These are phyloP conservation scores for Limnothrissa miodon DNA, from an alignment of 2,113 vertebrate genomes.

Conservation along the genomic window DNA sequence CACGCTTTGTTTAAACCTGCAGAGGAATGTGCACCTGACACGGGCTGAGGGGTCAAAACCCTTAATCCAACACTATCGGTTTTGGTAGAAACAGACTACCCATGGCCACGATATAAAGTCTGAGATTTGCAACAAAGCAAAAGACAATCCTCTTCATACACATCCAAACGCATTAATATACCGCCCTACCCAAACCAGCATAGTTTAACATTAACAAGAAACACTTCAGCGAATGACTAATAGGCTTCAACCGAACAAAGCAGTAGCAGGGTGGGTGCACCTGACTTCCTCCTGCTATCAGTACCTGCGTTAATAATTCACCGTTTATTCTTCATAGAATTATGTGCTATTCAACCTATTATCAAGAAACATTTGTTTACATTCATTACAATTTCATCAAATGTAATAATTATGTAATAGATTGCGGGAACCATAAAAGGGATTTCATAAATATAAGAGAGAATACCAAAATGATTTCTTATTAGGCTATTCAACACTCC, in stretches of 20 bases:
- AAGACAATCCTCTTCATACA: background rate
- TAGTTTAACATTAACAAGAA: background rate
- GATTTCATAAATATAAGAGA: no score
- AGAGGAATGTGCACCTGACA: background rate
- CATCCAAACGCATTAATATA: background rate
- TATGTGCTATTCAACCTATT: background rate
- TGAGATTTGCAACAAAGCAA: background rate
- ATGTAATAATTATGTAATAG: no score
- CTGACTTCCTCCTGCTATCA: conserved; percentile 5
- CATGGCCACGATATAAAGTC: background rate
- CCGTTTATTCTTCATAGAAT: background rate
- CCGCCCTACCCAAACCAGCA: background rate
- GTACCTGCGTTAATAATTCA: background rate
- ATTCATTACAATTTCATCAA: background rate
- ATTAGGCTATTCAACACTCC: background rate
- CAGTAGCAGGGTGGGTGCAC: background rate
- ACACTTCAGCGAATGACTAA: background rate
- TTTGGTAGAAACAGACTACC: background rate
- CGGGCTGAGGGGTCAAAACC: background rate
- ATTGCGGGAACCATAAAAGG: no score
- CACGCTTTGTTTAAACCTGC: background rate
- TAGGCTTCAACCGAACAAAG: background rate
- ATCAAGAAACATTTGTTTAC: background rate
- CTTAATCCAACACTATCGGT: background rate
- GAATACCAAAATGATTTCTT: no score